Base-by-base conservation (phyloP, 2,888 invertebrate species). In the Rhyacophila evoluta region DNA sequence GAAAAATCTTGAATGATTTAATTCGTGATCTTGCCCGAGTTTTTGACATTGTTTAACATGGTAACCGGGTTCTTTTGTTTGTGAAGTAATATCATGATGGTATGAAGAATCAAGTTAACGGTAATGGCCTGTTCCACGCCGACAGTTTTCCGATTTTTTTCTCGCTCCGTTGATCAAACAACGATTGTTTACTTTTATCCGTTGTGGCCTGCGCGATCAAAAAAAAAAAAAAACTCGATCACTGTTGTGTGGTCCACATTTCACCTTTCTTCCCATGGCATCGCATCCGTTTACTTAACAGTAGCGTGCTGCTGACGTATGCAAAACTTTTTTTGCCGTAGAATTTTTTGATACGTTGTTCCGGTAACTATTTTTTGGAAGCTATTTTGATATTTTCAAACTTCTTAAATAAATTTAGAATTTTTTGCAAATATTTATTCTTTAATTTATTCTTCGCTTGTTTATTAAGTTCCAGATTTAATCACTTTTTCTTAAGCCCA, bases 131-230 rank as follows among this genome's bases (percentile, higher is more conserved):
- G 69, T 33, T 69, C 69, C 69, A 69, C n/a, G 69, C 69, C 28
- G 69, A 29, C 28, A 69, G 33, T 69, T 69, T 69, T 33, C 69
- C 12, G 33, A 29, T 69, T 69, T 33, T 28, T 69, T 69, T 69
- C 29, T 69, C 69, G 69, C 69, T 69, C 19, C 69, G 69, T 33
- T 69, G 69, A 69, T 69, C 69, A 69, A 69, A 69, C 69, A 69
- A 69, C 69, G 33, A 69, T 69, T 69, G 69, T 69, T 69, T 33
- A 69, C 69, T 69, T 28, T 33, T 69, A 69, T 69, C 69, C 12
- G 69, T 41, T 41, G 55, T 55, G 19, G 55, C 55, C 55, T 12
- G 15, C 19, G 8, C 55, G 55, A 55, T 55, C n/a, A n/a, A n/a
- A n/a, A n/a, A n/a, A n/a, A n/a, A 39, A 39, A 55, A 38, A 55